These are phyloP conservation scores for Climacteris rufus DNA, from an alignment of 2,113 vertebrate genomes.

Conservation along the genomic window DNA sequence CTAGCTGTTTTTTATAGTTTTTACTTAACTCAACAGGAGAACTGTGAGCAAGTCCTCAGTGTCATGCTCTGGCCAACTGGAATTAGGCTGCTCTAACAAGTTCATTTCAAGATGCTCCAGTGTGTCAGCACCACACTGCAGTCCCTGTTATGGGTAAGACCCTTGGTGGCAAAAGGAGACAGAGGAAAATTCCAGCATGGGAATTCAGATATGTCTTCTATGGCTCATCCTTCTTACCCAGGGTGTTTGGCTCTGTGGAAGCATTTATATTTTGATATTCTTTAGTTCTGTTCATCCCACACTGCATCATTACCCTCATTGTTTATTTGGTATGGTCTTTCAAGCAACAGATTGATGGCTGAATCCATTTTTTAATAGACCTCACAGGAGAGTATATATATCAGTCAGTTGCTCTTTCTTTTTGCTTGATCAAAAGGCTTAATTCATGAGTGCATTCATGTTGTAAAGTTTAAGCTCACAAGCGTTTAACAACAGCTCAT, in stretches of 20 bases:
- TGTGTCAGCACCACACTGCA: neutral
- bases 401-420: neutral
- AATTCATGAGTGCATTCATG: neutral
- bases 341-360: neutral
- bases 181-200: neutral
- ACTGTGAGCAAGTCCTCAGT: neutral
- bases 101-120: neutral
- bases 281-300: neutral
- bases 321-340: neutral
- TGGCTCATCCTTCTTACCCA: neutral
- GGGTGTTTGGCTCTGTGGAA: neutral
- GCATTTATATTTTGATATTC: neutral
- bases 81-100: neutral
- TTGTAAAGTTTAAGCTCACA: neutral
- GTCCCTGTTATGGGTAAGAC: neutral
- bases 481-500: neutral
- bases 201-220: neutral
- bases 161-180: neutral
- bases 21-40: neutral
- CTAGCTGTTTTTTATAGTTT: neutral
- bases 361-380: neutral
- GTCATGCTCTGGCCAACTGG: neutral
- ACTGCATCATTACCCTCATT: neutral
- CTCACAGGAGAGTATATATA: neutral
- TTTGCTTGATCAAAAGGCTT: neutral